These are phyloP conservation scores for Cyanoderma ruficeps DNA, from an alignment of 2,113 vertebrate species.

Conservation along the genomic window DNA sequence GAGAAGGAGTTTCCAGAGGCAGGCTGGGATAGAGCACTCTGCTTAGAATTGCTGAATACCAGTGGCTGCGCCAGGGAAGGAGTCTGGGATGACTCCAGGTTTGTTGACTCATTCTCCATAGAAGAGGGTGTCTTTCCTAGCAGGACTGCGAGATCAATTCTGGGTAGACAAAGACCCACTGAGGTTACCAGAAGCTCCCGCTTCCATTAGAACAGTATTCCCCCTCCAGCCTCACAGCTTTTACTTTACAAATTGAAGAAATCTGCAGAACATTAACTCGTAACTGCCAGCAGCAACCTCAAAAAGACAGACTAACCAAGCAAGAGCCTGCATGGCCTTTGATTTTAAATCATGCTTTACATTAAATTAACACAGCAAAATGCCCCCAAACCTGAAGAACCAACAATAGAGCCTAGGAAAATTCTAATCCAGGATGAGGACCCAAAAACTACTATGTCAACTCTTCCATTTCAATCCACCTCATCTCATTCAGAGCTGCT, in stretches of 20 bases:
- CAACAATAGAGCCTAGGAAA: not conserved
- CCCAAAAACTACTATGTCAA: not conserved
- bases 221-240: not conserved
- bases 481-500: not conserved
- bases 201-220: not conserved
- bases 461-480: not conserved
- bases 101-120: constrained; percentile 86
- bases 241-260: not conserved
- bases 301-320: not conserved
- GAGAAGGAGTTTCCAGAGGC: constrained; percentile 82
- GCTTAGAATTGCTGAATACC: constrained; percentile 98
- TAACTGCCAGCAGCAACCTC: not conserved
- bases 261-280: not conserved
- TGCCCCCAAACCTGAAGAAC: not conserved
- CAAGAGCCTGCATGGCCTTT: not conserved
- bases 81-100: constrained; percentile 85
- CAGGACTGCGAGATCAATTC: constrained; percentile 95
- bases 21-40: constrained; percentile 85
- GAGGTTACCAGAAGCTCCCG: not conserved
- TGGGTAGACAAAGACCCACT: constrained; percentile 16
- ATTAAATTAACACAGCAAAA: not conserved
- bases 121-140: constrained; percentile 94
- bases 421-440: not conserved
- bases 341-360: not conserved
- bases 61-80: constrained; percentile 88